Evolutionary conservation across 1,140 invertebrate species (phyloP).

Genomic region (Radopholus similis): DNA sequence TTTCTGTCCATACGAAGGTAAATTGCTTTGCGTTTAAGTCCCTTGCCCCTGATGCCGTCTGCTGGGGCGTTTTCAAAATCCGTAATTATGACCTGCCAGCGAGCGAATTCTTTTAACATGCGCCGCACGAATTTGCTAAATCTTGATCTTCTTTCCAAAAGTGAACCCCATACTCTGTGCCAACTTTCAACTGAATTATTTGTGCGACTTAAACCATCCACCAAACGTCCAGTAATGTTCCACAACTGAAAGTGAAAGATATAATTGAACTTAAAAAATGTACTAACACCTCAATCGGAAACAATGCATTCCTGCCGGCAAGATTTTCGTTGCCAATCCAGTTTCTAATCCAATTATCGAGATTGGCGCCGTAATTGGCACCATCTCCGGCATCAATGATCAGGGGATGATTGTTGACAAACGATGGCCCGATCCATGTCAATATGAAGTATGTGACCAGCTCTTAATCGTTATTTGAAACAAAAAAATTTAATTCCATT

Average conservation of each 20-base stretch:
- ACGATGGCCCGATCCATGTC: conserved; percentile 1
- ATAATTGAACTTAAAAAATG: neutral
- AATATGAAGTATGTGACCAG: neutral
- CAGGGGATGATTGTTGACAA: neutral
- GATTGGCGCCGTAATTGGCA: neutral
- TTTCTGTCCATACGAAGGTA: neutral
- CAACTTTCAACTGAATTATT: conserved; percentile 1
- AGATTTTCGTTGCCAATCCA: conserved; percentile 9
- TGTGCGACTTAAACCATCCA: neutral
- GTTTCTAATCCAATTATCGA: neutral
- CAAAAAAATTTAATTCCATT: neutral
- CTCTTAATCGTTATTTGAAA: too few relatives aligned
- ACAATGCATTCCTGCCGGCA: neutral
- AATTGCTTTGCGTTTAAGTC: neutral
- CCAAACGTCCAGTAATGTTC: neutral
- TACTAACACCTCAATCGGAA: conserved; percentile 2
- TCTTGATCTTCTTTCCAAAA: too few relatives aligned
- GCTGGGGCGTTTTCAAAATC: neutral
- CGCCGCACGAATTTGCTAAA: too few relatives aligned
- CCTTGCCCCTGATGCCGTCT: neutral
- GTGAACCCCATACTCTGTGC: neutral
- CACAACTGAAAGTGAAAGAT: neutral
- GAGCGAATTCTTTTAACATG: neutral
- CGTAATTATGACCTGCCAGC: neutral
- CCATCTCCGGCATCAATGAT: neutral